A percentile compares a stretch with the other conserved stretches of the same genome.
Conservation (phyloP, 2,797 vertebrate species). For the Pseudochirops cupreus region DNA sequence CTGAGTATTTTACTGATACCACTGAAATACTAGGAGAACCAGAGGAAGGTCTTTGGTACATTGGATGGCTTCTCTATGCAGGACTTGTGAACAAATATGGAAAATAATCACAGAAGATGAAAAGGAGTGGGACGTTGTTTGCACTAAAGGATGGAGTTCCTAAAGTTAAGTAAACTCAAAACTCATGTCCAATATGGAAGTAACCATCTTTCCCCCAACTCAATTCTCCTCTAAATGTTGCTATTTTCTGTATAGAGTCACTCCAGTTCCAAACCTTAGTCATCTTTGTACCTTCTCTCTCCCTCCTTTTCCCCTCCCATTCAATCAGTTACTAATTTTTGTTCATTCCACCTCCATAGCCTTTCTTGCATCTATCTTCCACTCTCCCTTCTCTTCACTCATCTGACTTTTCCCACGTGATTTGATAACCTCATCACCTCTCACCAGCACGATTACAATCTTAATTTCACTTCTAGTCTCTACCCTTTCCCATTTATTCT, state of each 20-base stretch:
- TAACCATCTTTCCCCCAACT: not conserved
- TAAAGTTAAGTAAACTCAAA: not conserved
- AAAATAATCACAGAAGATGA: not conserved
- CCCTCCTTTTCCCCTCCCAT: not conserved
- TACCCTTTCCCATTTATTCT: not conserved
- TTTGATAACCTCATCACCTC: not conserved
- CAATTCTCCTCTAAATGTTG: not conserved
- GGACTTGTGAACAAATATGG: not conserved
- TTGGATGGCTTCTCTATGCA: not conserved
- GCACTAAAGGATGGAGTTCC: not conserved
- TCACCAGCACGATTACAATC: not conserved
- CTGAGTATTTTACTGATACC: not conserved
- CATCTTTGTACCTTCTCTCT: not conserved
- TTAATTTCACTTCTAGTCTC: not conserved
- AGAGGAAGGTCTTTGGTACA: not conserved
- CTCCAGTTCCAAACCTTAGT: not conserved
- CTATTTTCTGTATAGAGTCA: not conserved
- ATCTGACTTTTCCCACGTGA: not conserved
- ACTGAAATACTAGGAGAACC: not conserved
- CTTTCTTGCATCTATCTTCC: not conserved
- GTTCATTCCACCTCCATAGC: not conserved
- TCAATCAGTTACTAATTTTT: not conserved
- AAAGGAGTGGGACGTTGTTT: not conserved
- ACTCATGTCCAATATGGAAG: not conserved
- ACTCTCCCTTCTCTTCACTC: not conserved